A percentile compares a stretch with the other conserved stretches of the same genome.
phyloP scores from a whole-genome alignment of 2,113 vertebrate genomes.

The Clupea harengus region DNA sequence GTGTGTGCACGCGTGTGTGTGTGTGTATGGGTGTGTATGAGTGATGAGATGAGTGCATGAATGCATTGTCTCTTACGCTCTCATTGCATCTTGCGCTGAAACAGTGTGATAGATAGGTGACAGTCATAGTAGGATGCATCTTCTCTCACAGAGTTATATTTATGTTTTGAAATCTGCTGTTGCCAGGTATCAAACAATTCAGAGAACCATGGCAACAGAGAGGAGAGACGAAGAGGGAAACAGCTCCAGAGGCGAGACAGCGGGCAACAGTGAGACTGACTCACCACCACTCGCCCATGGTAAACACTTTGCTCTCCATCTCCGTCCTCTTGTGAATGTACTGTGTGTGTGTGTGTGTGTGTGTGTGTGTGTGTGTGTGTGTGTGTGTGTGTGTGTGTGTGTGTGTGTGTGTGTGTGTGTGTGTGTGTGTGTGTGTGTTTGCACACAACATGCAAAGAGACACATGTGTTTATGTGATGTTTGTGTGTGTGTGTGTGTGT shows the following conservation, averaged over 20 bases:
- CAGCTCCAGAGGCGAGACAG: slow-evolving; percentile 62
- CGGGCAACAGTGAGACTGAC: slow-evolving; percentile 75
- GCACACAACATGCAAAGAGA: not conserved
- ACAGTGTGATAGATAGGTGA: no score
- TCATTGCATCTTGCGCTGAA: no score
- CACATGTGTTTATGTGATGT: not conserved
- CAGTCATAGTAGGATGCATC: no score
- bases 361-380: slow-evolving; percentile 53
- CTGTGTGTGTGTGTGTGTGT: slow-evolving; percentile 1
- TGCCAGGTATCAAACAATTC: slow-evolving; percentile 85
- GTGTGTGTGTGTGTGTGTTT: not conserved
- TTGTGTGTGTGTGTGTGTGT: slow-evolving; percentile 62
- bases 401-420: not conserved
- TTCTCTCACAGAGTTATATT: no score
- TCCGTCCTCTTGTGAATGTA: not conserved
- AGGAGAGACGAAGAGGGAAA: slow-evolving; percentile 68
- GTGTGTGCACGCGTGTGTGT: not conserved
- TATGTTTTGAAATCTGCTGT: not conserved
- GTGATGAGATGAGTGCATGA: not conserved
- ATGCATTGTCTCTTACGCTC: no score
- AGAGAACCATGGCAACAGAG: slow-evolving; percentile 83
- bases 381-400: slow-evolving; percentile 46
- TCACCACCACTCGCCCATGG: slow-evolving; percentile 74
- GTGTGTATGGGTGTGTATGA: slow-evolving; percentile 11
- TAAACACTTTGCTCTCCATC: slow-evolving; percentile 41